Percentiles rank a stretch among this genome's conserved stretches.
Conservation (phyloP, 2,113 vertebrate species). For the Actenoides lindsayi region DNA sequence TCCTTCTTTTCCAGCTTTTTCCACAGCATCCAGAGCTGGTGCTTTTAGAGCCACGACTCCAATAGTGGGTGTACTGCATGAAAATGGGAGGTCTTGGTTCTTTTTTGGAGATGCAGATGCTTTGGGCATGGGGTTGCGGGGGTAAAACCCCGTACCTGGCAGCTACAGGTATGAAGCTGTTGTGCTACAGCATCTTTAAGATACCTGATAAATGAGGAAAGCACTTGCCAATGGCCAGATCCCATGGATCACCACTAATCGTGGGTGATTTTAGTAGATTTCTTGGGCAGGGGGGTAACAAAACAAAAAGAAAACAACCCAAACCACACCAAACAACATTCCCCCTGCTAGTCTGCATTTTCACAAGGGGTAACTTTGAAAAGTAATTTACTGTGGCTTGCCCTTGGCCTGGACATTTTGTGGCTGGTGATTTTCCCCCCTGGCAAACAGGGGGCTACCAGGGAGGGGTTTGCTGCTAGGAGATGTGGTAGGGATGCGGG, state of each 20-base stretch:
- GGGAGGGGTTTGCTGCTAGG: not conserved
- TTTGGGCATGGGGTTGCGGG: not conserved
- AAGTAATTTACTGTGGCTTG: not conserved
- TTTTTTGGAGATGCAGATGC: not conserved
- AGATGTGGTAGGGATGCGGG: not conserved
- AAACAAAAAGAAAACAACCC: too few relatives aligned
- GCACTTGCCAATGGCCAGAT: not conserved
- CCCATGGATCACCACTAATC: not conserved
- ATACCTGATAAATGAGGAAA: accelerated
- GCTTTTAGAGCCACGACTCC: not conserved
- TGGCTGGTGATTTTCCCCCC: not conserved
- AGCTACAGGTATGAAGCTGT: not conserved
- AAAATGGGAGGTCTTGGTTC: not conserved
- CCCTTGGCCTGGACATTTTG: not conserved
- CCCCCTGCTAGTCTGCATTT: not conserved
- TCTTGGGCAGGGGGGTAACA: accelerated
- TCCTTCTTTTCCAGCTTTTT: not conserved
- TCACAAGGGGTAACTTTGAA: not conserved
- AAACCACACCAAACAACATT: not conserved
- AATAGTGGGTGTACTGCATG: accelerated
- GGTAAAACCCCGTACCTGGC: not conserved
- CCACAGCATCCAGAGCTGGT: not conserved
- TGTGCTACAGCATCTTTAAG: not conserved
- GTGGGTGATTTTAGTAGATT: not conserved
- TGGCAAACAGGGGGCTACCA: not conserved